These are phyloP conservation scores for Corythoichthys haematopterus DNA, from an alignment of 2,113 vertebrate species.

Conservation along the genomic window DNA sequence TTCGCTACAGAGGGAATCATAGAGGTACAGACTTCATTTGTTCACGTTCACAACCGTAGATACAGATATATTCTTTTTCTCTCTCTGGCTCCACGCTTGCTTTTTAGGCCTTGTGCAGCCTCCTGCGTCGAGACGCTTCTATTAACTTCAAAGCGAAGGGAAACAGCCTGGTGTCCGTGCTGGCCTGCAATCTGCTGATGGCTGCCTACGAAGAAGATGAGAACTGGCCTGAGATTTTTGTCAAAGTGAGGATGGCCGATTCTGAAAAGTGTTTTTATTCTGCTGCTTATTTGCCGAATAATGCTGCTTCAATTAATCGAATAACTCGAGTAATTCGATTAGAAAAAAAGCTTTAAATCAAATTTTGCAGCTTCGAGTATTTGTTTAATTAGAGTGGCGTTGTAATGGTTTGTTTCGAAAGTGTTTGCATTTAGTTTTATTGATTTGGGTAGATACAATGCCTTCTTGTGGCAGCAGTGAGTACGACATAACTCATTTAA, in stretches of 20 bases:
- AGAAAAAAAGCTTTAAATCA: no score
- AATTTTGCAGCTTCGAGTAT: no score
- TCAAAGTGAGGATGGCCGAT: slow-evolving; percentile 75
- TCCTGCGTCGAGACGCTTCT: slow-evolving; percentile 88
- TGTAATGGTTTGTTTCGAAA: no score
- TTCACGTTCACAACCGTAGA: neutral
- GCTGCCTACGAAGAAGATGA: slow-evolving; percentile 96
- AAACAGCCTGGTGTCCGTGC: slow-evolving; percentile 91
- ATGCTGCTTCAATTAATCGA: no score
- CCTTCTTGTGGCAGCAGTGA: no score
- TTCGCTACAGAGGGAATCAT: slow-evolving; percentile 97
- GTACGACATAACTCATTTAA: no score
- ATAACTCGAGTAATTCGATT: no score
- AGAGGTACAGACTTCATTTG: slow-evolving; percentile 73
- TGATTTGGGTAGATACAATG: no score
- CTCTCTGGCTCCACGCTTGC: neutral
- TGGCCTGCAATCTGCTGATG: slow-evolving; percentile 95
- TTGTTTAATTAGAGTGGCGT: no score
- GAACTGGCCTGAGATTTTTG: slow-evolving; percentile 99
- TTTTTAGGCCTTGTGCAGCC: slow-evolving; percentile 86
- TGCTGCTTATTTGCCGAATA: no score
- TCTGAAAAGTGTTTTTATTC: neutral
- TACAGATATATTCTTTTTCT: neutral
- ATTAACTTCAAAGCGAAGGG: slow-evolving; percentile 98
- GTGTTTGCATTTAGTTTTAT: no score